Conservation (phyloP, 2,797 vertebrate genomes). For the Betta splendens region DNA sequence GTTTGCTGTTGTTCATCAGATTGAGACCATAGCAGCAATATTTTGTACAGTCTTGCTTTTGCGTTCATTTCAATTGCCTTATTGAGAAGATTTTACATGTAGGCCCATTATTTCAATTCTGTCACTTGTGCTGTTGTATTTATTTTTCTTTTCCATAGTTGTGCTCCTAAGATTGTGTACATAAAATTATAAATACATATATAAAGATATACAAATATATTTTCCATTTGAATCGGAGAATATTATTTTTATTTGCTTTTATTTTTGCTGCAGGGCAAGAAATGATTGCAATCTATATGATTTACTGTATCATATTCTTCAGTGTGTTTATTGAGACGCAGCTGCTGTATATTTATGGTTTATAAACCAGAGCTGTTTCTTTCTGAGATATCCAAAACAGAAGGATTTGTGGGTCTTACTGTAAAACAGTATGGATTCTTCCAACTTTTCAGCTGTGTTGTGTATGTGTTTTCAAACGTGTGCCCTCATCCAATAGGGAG, state of each 20-base stretch:
- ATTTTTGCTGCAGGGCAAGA: slow-evolving; percentile 80
- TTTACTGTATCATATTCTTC: slow-evolving; percentile 74
- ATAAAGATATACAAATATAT: slow-evolving; percentile 87
- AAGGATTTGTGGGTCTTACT: slow-evolving; percentile 69
- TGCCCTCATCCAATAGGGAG: slow-evolving; percentile 75
- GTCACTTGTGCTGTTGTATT: slow-evolving; percentile 72
- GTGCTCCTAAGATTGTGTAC: slow-evolving; percentile 80
- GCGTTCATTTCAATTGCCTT: slow-evolving; percentile 80
- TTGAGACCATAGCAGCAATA: slow-evolving; percentile 79
- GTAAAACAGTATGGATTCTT: slow-evolving; percentile 77
- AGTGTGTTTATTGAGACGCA: slow-evolving; percentile 70
- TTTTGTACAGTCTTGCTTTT: slow-evolving; percentile 76
- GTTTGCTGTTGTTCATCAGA: slow-evolving; percentile 74
- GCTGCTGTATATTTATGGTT: slow-evolving; percentile 76
- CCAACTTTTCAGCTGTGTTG: slow-evolving; percentile 78
- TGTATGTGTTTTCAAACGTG: slow-evolving; percentile 80
- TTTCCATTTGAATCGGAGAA: slow-evolving; percentile 85
- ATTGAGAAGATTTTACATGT: slow-evolving; percentile 65
- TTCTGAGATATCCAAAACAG: slow-evolving; percentile 66
- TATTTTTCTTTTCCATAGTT: slow-evolving; percentile 72
- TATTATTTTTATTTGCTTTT: slow-evolving; percentile 84
- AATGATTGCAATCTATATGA: slow-evolving; percentile 70
- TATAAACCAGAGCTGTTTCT: slow-evolving; percentile 72
- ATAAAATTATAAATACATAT: slow-evolving; percentile 86
- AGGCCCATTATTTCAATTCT: slow-evolving; percentile 62